Evolutionary conservation across 2,113 vertebrate genomes (phyloP).

Genomic region (Bubo blakistoni): DNA sequence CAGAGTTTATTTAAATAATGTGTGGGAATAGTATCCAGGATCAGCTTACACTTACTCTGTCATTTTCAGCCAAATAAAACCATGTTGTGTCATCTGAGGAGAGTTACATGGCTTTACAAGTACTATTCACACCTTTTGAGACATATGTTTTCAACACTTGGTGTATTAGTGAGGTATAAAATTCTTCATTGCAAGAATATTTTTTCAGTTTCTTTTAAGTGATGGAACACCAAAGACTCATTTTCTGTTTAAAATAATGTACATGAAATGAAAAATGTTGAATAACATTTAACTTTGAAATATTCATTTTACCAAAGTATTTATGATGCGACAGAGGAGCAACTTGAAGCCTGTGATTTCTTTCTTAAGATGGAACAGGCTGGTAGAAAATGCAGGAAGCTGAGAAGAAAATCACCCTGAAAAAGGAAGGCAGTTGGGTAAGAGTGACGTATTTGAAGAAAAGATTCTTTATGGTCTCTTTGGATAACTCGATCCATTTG

Average conservation of each 20-base stretch:
- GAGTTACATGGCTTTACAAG: neutral
- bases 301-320: neutral
- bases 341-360: neutral
- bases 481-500: neutral
- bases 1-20: neutral
- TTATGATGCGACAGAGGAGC: neutral
- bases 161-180: neutral
- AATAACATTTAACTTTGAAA: neutral
- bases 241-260: neutral
- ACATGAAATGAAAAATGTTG: neutral
- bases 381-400: neutral
- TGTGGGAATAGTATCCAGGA: neutral
- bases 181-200: neutral
- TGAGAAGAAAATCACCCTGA: neutral
- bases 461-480: neutral
- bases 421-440: neutral
- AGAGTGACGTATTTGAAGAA: neutral
- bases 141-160: neutral
- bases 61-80: neutral
- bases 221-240: neutral
- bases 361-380: neutral
- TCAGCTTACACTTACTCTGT: neutral
- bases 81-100: neutral
- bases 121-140: neutral
- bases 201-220: neutral